Evolutionary conservation across 2,888 invertebrate species (phyloP), one percentile per base, ranked within the genome.

Genomic region (Masnerella sp.): DNA sequence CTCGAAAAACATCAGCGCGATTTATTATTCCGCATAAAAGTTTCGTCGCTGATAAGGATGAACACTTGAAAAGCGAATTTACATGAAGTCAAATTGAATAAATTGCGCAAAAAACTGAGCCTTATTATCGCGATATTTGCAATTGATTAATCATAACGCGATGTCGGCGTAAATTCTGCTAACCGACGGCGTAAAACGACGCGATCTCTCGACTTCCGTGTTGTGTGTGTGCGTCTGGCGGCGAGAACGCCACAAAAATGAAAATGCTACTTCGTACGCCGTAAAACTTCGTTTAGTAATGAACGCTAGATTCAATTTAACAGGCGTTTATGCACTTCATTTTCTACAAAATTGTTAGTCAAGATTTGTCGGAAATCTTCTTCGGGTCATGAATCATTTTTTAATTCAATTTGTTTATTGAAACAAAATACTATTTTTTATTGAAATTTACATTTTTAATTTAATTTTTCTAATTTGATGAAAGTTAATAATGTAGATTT

Each of bases 111-210:
- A 43, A 43, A 25, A 2, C 12, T 12, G 7, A 14, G 14, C 25
- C 25, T 25, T 25, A 25, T 52, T 52, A 38, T 20, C n/a, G 15
- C 15, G 20, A 38, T 52, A 12, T 15, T 32, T 11, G 9, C 32
- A 61, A 61, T 61, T 61, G 61, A 61, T 47, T 49, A 61, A 61
- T 49, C 30, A 28, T 36, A 59, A 36, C 28, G 32, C 20, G 25
- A 58, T 45, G 14, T 12, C n/a, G 9, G 14, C 43, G 43, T 43
- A 59, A 36, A 59, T 59, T 45, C 45, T 43, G 11, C 43, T 58
- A 58, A 58, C 43, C 14, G 43, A 5, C 22, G 15, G 22, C 22
- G 22, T 58, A 43, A 43, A 58, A 43, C 14, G 18, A 12, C 20
- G 30, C 15, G 42, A 56, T 40, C 30, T 56, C 30, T 58, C 28